Conservation (phyloP, 2,888 invertebrate genomes). For the Cenopis cana region DNA sequence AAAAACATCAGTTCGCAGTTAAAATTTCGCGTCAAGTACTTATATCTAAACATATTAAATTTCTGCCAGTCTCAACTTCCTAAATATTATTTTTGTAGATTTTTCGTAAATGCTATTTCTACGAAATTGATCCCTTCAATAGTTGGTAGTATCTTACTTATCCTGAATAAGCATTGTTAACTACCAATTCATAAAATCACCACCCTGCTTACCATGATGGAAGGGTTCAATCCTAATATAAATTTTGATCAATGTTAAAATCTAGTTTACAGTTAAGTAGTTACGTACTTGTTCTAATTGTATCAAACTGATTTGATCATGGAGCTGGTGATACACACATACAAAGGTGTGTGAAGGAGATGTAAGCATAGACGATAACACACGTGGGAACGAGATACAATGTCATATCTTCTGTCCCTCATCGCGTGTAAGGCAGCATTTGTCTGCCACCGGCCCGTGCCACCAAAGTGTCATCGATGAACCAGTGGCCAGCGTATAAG, state of each 20-base stretch:
- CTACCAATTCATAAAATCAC: conserved; percentile 6
- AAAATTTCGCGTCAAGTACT: background rate
- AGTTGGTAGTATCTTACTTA: conserved; percentile 26
- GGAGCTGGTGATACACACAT: too few relatives aligned
- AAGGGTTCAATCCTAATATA: conserved; percentile 1
- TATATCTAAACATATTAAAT: background rate
- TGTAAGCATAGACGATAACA: too few relatives aligned
- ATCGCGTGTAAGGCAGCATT: too few relatives aligned
- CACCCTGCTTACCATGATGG: conserved; percentile 18
- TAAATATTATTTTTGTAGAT: background rate
- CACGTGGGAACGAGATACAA: too few relatives aligned
- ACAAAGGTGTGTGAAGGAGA: too few relatives aligned
- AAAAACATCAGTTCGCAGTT: background rate
- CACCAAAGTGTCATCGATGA: too few relatives aligned
- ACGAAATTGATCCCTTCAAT: conserved; percentile 38
- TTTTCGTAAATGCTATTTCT: conserved; percentile 17
- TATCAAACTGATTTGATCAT: background rate
- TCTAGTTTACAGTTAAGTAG: background rate
- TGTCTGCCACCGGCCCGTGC: too few relatives aligned
- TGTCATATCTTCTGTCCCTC: too few relatives aligned
- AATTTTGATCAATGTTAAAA: background rate
- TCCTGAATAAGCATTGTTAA: background rate
- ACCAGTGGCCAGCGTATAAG: too few relatives aligned
- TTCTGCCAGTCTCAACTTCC: background rate
- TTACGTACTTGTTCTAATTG: background rate